These are phyloP conservation scores for Parthenolecanium corni DNA, from an alignment of 2,888 invertebrate species.

Conservation along the genomic window DNA sequence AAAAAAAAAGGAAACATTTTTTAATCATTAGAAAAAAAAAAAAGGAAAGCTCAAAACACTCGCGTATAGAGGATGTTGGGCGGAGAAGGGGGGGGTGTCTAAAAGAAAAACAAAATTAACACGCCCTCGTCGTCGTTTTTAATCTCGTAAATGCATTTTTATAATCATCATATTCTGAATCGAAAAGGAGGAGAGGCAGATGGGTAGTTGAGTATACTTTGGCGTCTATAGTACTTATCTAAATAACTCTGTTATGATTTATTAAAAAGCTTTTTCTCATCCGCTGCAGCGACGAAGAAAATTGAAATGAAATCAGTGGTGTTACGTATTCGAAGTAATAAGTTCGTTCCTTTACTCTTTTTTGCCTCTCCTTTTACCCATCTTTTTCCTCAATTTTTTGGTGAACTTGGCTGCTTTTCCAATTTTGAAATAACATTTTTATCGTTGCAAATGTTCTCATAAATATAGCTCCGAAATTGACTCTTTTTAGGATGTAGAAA, in stretches of 20 bases:
- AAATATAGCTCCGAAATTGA: too few species aligned
- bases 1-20: not conserved
- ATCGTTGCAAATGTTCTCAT: too few species aligned
- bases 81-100: not conserved
- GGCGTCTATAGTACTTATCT: slow-evolving; percentile 25
- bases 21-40: slow-evolving; percentile 13
- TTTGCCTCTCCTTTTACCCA: too few species aligned
- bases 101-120: slow-evolving; percentile 17
- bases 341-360: too few species aligned
- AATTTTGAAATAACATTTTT: too few species aligned
- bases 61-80: not conserved
- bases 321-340: not conserved
- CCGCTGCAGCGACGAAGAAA: slow-evolving; percentile 13
- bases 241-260: slow-evolving; percentile 25
- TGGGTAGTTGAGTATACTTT: slow-evolving; percentile 6
- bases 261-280: slow-evolving; percentile 18
- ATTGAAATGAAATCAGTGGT: slow-evolving; percentile 18
- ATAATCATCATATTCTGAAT: slow-evolving; percentile 15
- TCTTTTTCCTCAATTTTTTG: too few species aligned
- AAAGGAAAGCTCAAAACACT: too few species aligned
- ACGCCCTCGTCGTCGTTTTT: slow-evolving; percentile 19
- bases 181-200: too few species aligned
- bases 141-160: slow-evolving; percentile 24
- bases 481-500: too few species aligned
- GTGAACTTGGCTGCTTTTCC: too few species aligned